Evolutionary conservation across 1,140 invertebrate genomes (phyloP), one percentile per base, ranked within the genome.

Genomic region (Ridgeia piscesae): DNA sequence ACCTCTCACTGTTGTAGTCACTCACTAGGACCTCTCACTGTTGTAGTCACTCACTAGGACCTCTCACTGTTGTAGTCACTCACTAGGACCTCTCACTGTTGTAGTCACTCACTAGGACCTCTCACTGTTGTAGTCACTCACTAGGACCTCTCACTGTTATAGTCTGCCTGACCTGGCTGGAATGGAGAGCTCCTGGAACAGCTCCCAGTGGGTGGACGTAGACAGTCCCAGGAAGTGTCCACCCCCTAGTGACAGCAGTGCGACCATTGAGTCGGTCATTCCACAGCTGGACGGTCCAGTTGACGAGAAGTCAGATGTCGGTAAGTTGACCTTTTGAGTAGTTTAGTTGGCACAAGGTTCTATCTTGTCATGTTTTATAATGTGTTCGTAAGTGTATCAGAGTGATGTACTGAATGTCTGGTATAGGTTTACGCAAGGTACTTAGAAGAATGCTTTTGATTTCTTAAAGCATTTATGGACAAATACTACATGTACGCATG

Each of bases 241-340:
- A 92, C 93, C 93, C 21, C 92, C 93, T 14, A 90, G 91, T 34
- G 91, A 91, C 88, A 93, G 94, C 92, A 93, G 93, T 89, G 94
- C 94, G 42, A 93, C 91, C 89, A 94, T 93, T n/a, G 93, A 94
- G 35, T 91, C 93, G 35, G 92, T 91, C 11, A 94, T 95, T 48
- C 95, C 94, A 58, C 95, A 96, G 93, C 94, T 95, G 93, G 95
- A 95, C 94, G 94, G 95, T 92, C 93, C 94, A 34, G 92, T 94
- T 35, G 95, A 95, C 93, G 94, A 95, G 93, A 95, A 94, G 91
- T 77, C 58, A 77, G 58, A 77, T 21, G 27, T 31, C 27, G 58
- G 58, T 77, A 77, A 77, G 58, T 77, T 77, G 8, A 27, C 27
- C 58, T 77, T 31, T 77, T 77, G 58, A 77, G 27, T 9, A 77